These are phyloP conservation scores for Sporophila hypoxantha DNA, from an alignment of 2,113 vertebrate species.

Conservation along the genomic window DNA sequence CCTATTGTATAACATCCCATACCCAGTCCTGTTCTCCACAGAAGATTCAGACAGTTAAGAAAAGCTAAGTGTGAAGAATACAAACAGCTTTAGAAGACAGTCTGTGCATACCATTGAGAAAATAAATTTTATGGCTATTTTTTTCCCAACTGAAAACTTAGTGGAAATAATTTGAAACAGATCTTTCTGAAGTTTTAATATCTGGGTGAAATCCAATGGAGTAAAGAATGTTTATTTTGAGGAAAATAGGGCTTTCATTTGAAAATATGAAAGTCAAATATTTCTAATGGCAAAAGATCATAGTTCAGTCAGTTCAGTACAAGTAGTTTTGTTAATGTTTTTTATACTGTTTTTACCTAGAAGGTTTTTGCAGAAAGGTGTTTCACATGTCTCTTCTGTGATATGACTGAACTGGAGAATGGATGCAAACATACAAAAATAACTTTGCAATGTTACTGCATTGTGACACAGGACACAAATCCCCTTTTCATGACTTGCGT, in stretches of 20 bases:
- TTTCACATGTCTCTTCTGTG: background rate
- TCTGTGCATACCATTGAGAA: background rate
- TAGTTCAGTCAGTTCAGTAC: background rate
- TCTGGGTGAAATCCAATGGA: background rate
- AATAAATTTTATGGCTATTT: background rate
- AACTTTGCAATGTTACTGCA: background rate
- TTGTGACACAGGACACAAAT: background rate
- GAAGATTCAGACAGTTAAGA: conserved; percentile 35
- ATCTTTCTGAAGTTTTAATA: background rate
- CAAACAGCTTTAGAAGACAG: background rate
- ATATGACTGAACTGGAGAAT: background rate
- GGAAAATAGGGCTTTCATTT: background rate
- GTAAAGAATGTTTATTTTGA: background rate
- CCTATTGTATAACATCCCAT: background rate
- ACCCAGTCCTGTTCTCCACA: background rate
- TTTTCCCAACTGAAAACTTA: background rate
- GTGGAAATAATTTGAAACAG: background rate
- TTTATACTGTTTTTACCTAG: background rate
- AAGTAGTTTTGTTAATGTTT: background rate
- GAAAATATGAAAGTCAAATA: background rate
- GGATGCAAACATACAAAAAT: background rate
- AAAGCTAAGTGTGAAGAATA: conserved; percentile 29
- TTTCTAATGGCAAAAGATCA: background rate
- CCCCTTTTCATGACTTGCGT: background rate
- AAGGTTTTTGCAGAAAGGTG: background rate